Percentiles rank a stretch among this genome's conserved stretches.
These are phyloP conservation scores for Conus canariensis DNA, from an alignment of 2,888 invertebrate species.

Conservation along the genomic window DNA sequence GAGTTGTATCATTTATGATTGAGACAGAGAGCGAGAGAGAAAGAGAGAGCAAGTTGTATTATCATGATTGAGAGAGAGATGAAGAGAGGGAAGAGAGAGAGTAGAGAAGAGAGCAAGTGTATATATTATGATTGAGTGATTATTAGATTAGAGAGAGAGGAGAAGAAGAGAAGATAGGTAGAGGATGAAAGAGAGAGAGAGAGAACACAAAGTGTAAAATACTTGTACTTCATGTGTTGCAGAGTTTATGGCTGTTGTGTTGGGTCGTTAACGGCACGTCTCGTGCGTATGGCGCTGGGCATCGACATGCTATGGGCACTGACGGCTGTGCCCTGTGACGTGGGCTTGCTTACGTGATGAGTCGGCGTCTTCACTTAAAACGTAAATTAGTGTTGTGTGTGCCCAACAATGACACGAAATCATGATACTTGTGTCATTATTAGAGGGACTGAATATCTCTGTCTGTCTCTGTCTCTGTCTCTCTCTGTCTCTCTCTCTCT, in stretches of 20 bases:
- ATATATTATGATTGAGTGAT: too few relatives aligned
- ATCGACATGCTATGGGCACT: constrained; percentile 74
- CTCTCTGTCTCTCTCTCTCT: background rate
- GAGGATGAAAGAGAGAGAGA: background rate
- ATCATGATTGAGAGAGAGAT: too few relatives aligned
- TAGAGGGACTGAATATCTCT: background rate
- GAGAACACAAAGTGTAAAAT: too few relatives aligned
- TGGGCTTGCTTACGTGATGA: constrained; percentile 71
- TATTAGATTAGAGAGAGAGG: background rate
- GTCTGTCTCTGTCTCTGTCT: background rate
- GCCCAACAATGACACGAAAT: too few relatives aligned
- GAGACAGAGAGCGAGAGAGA: too few relatives aligned
- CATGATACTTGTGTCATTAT: too few relatives aligned
- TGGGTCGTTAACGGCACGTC: constrained; percentile 67
- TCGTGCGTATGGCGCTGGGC: constrained; percentile 72
- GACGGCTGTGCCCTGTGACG: constrained; percentile 71
- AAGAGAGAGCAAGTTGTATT: too few relatives aligned
- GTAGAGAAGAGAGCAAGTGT: too few relatives aligned
- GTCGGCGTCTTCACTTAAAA: too few relatives aligned
- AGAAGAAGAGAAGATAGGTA: background rate
- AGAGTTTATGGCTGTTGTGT: constrained; percentile 73
- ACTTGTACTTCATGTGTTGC: background rate
- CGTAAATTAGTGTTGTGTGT: too few relatives aligned
- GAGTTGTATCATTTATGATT: too few relatives aligned
- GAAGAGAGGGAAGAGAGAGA: too few relatives aligned